A percentile compares a stretch with the other conserved stretches of the same genome.
Conservation (phyloP, 2,113 vertebrate genomes). For the Rutilus rutilus region DNA sequence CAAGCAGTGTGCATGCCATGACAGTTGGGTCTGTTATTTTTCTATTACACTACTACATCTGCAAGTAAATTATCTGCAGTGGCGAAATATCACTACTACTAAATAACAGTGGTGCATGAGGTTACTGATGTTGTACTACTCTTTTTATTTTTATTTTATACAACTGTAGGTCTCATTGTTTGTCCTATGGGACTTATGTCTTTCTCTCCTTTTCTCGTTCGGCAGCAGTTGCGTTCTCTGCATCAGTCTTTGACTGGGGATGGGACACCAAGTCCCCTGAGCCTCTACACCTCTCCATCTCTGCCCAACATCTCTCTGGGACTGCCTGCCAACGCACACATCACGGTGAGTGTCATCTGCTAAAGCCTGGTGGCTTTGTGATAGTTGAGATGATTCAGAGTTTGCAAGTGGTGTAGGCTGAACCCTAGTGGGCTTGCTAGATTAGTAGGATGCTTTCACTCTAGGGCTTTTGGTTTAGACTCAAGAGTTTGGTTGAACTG, state of each 20-base stretch:
- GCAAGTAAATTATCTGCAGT: not conserved
- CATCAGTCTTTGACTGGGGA: constrained; percentile 86
- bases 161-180: not conserved
- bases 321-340: constrained; percentile 90
- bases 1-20: not conserved
- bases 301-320: constrained; percentile 96
- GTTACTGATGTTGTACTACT: not conserved
- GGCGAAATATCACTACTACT: not conserved
- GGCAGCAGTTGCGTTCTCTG: constrained; percentile 86
- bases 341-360: constrained; percentile 78
- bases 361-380: not conserved
- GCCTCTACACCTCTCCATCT: constrained; percentile 93
- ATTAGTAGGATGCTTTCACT: not conserved
- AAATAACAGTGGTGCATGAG: not conserved
- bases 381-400: constrained; percentile 5
- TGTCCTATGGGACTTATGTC: not conserved
- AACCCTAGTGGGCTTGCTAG: not conserved
- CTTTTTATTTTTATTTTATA: too few species aligned
- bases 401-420: not conserved
- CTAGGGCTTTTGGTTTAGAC: not conserved
- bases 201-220: constrained; percentile 31
- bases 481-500: not conserved
- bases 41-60: not conserved
- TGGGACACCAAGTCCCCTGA: constrained; percentile 85
- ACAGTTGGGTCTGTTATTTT: not conserved